A percentile compares a stretch with the other conserved stretches of the same genome.
These are phyloP conservation scores for Drosophila grimshawi DNA, from an alignment of 1,140 invertebrate species.

Conservation along the genomic window DNA sequence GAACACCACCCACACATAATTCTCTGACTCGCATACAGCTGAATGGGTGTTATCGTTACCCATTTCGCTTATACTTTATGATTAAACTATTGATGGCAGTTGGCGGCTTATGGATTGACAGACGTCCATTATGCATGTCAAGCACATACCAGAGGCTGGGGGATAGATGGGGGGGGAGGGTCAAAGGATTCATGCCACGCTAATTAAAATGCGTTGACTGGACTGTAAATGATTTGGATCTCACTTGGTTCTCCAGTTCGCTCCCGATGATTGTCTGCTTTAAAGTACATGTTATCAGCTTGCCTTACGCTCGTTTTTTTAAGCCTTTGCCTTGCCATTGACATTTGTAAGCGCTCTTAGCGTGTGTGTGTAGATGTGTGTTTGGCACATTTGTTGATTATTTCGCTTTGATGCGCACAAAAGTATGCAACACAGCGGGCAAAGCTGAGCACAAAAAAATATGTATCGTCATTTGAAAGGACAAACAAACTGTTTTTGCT, in stretches of 20 bases:
- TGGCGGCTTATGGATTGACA: slow-evolving; percentile 50
- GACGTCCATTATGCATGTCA: slow-evolving; percentile 64
- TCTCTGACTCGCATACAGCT: slow-evolving; percentile 9
- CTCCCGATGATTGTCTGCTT: slow-evolving; percentile 18
- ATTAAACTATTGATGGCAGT: slow-evolving; percentile 74
- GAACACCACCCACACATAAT: background rate
- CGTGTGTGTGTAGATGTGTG: slow-evolving; percentile 32
- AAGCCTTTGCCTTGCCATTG: slow-evolving; percentile 55
- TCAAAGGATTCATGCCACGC: slow-evolving; percentile 62
- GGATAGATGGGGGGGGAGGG: background rate
- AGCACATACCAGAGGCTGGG: slow-evolving; percentile 4
- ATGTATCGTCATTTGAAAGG: slow-evolving; percentile 58
- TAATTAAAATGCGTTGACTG: slow-evolving; percentile 69
- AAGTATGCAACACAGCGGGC: slow-evolving; percentile 62
- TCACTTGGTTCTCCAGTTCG: background rate
- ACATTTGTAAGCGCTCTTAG: slow-evolving; percentile 64
- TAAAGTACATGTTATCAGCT: slow-evolving; percentile 29
- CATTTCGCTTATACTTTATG: slow-evolving; percentile 66
- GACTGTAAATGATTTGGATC: slow-evolving; percentile 46
- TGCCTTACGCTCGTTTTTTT: slow-evolving; percentile 32
- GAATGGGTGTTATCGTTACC: slow-evolving; percentile 77
- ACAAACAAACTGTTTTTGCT: slow-evolving; percentile 66
- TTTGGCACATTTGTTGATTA: slow-evolving; percentile 79
- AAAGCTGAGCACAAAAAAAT: slow-evolving; percentile 48
- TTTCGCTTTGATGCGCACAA: slow-evolving; percentile 79